Evolutionary conservation across 2,113 vertebrate genomes (phyloP), one percentile per base, ranked within the genome.

Genomic region (Dasyprocta punctata): DNA sequence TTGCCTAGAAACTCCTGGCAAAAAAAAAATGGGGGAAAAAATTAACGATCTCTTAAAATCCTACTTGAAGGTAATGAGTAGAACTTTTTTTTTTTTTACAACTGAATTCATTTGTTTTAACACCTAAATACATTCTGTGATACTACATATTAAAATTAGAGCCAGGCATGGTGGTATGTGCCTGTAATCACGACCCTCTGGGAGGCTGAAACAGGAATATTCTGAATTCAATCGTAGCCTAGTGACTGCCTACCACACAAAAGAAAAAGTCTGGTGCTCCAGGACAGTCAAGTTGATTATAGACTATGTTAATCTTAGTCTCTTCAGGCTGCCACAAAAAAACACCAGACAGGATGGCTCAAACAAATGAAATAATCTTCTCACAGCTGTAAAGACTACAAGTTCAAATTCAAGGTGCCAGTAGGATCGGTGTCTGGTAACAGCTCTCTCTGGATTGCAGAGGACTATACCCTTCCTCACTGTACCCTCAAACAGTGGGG

Each of bases 41-140:
- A 38, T 54, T 44, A 67, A 56, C 58, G 38, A 88, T 14, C 63
- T 58, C 44, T 90, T 89, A 96, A 95, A 93, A 90, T 90, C 87
- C 81, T 90, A 87, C 69, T 89, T 91, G 47, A 58, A 90, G 38
- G 17, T 92, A 94, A 83, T 20, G 86, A 3, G 13, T 89, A 33
- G 60, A 97, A 97, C 12, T 49, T 49, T 78, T 77, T 44, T 47
- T 5, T 49, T 49, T 78, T 77, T 44, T 47, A 77, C 41, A 77
- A 47, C 7, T 77, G 19, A 92, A 47, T 67, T 19, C 33, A 52
- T 56, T 78, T 93, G n/a, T 80, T 73, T 88, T 60, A 60, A 89
- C 24, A 81, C 49, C 30, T 63, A 67, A 90, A 95, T 81, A 93
- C 22, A 92, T 20, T 49, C 36, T 47, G 38, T n/a, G 77, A 58